Evolutionary conservation across 2,113 vertebrate genomes (phyloP).

Genomic region (Centrocercus urophasianus): DNA sequence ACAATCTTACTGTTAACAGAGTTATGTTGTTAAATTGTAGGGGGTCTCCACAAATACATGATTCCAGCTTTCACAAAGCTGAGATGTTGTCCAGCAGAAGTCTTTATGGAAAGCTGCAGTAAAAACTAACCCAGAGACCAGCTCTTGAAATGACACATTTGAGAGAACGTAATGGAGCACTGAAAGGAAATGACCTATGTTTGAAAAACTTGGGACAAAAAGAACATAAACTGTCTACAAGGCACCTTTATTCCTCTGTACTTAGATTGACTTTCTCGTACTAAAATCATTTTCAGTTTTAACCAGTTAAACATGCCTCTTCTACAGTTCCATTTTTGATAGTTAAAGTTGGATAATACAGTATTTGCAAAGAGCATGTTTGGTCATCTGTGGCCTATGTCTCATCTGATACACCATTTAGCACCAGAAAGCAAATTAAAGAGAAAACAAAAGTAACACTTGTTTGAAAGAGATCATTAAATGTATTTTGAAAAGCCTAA

Average conservation of each 20-base stretch:
- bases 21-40: conserved; percentile 67
- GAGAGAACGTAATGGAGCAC: conserved; percentile 56
- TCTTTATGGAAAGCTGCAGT: conserved; percentile 49
- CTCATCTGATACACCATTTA: conserved; percentile 80
- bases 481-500: conserved; percentile 99
- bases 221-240: conserved; percentile 67
- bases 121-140: conserved; percentile 55
- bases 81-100: conserved; percentile 49
- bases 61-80: conserved; percentile 66
- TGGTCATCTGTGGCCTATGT: conserved; percentile 82
- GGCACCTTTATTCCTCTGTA: conserved; percentile 84
- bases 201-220: conserved; percentile 66
- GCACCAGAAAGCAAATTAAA: conserved; percentile 84
- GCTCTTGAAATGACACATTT: conserved; percentile 56
- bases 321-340: conserved; percentile 85
- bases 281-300: conserved; percentile 92
- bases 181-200: conserved; percentile 58
- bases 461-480: conserved; percentile 95
- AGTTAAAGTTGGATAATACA: conserved; percentile 85
- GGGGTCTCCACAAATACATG: conserved; percentile 67
- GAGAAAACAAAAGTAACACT: conserved; percentile 83
- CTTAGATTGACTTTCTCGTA: conserved; percentile 84
- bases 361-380: conserved; percentile 88
- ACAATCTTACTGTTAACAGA: conserved; percentile 71
- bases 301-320: conserved; percentile 87